Base-by-base conservation (phyloP, 2,797 vertebrate species). In the Silurus lanzhouensis region DNA sequence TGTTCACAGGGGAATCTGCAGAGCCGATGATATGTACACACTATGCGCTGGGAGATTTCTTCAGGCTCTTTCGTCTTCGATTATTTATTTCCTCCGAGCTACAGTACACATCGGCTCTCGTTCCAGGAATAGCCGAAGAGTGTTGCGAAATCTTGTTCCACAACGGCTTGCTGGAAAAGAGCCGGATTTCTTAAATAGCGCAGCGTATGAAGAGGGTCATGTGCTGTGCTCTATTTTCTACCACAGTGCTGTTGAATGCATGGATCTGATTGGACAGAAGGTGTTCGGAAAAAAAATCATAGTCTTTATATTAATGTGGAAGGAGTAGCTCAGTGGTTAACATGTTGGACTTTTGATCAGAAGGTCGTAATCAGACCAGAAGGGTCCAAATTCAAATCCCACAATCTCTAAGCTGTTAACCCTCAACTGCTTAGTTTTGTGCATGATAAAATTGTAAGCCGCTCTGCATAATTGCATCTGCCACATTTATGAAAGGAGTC, bases 51-150 rank as follows among this genome's bases (percentile, higher is more conserved):
- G 77, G 77, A 46, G 77, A 79, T 88, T 71, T 84, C 88, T 88
- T 66, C 48, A 52, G 84, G 87, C 89, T 83, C 85, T 87, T 86
- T 85, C 82, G 63, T 86, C 86, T 83, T 88, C 82, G 64, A 67
- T 88, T 88, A 86, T 86, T 90, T 81, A 82, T 84, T 80, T 77
- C 58, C 76, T 68, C n/a, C 14, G 52, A 80, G 52, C 38, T 44
- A 55, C n/a, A 48, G 57, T n/a, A 57, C 77, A 79, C 64, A 46
- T 48, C 14, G 31, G 83, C 61, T 52, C 5, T 14, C 77, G 44
- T 84, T 75, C 46, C 84, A 82, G 60, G 84, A 81, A 84, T 84
- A 85, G 80, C 55, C 19, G 66, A 46, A 61, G 61, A 81, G 48
- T 63, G 6, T n/a, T 15, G 58, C 3, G 20, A 79, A 79, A 63